These are phyloP conservation scores for Rhinella marina DNA, from an alignment of 2,797 vertebrate species.

Conservation along the genomic window DNA sequence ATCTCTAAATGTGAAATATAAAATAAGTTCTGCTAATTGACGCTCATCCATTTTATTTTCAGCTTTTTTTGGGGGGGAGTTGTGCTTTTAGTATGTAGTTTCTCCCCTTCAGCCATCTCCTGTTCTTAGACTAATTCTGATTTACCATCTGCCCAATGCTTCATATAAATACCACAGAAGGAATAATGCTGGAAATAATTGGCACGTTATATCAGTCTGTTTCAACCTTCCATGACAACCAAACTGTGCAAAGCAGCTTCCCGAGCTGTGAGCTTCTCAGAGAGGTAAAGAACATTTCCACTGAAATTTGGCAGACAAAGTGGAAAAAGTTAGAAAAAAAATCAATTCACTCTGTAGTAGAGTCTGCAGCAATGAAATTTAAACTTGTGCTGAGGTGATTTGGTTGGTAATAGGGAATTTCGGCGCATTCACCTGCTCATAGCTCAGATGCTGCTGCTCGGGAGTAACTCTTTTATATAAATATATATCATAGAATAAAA, in stretches of 20 bases:
- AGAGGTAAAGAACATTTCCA: conserved; percentile 41
- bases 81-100: conserved; percentile 13
- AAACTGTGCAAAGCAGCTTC: conserved; percentile 16
- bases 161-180: conserved; percentile 51
- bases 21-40: conserved; percentile 12
- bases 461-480: background rate
- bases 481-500: too few species aligned
- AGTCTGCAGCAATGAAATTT: conserved; percentile 40
- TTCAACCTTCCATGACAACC: conserved; percentile 58
- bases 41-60: conserved; percentile 33
- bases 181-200: conserved; percentile 53
- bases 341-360: background rate
- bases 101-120: background rate
- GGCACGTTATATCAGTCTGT: conserved; percentile 49
- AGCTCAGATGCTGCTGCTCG: background rate
- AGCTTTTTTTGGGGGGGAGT: background rate
- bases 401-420: background rate
- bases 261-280: background rate
- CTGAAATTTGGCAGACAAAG: conserved; percentile 50
- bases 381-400: conserved; percentile 39
- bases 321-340: conserved; percentile 43
- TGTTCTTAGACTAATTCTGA: conserved; percentile 42
- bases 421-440: background rate
- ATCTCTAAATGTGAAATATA: conserved; percentile 15
- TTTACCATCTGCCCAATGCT: conserved; percentile 57